A percentile compares a stretch with the other conserved stretches of the same genome.
Evolutionary conservation across 2,888 invertebrate species (phyloP).

Genomic region (Nebria brevicollis): DNA sequence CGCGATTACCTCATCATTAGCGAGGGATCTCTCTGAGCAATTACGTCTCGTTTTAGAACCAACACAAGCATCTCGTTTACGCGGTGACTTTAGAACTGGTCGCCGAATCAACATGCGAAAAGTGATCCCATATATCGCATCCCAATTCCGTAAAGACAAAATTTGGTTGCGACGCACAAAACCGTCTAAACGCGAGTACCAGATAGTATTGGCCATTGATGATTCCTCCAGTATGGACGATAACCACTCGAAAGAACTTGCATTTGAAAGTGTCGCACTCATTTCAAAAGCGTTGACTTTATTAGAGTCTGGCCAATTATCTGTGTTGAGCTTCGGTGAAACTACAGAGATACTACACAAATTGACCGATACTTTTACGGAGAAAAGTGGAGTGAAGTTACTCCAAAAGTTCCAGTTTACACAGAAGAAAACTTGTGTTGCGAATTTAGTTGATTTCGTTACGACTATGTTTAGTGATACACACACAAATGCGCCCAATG

Average conservation of each 20-base stretch:
- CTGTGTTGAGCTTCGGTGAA: slow-evolving; percentile 92
- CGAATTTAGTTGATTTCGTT: slow-evolving; percentile 82
- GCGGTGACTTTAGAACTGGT: slow-evolving; percentile 96
- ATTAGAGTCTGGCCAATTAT: slow-evolving; percentile 92
- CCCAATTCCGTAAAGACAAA: slow-evolving; percentile 98
- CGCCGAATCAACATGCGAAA: slow-evolving; percentile 98
- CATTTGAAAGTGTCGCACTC: slow-evolving; percentile 93
- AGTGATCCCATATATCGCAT: slow-evolving; percentile 98
- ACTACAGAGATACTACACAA: slow-evolving; percentile 86
- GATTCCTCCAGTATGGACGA: slow-evolving; percentile 94
- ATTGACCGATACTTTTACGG: slow-evolving; percentile 86
- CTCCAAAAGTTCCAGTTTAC: slow-evolving; percentile 86
- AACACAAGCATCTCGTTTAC: slow-evolving; percentile 88
- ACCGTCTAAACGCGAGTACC: slow-evolving; percentile 95
- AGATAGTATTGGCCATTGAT: slow-evolving; percentile 95
- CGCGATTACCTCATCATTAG: slow-evolving; percentile 70
- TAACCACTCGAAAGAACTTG: slow-evolving; percentile 88
- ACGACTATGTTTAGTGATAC: slow-evolving; percentile 73
- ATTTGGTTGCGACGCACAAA: slow-evolving; percentile 98
- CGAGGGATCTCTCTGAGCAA: slow-evolving; percentile 91
- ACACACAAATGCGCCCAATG: slow-evolving; percentile 69
- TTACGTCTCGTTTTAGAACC: slow-evolving; percentile 95
- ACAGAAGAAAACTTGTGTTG: slow-evolving; percentile 89
- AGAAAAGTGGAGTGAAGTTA: slow-evolving; percentile 84
- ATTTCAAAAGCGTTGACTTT: slow-evolving; percentile 90